Evolutionary conservation across 2,113 vertebrate genomes (phyloP).

Genomic region (Empidonax alnorum): DNA sequence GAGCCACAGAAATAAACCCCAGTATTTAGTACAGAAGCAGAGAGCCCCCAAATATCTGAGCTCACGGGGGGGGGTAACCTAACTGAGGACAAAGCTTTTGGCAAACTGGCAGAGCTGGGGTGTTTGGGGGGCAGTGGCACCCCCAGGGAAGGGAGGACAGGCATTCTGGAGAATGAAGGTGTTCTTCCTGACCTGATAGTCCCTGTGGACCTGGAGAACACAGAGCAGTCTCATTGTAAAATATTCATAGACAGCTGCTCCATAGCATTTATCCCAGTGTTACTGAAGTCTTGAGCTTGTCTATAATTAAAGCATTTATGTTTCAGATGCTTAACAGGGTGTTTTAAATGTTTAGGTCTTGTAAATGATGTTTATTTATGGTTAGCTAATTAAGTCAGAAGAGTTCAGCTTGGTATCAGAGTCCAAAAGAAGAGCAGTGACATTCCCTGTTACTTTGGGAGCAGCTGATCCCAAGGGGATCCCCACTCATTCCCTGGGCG

Average conservation of each 20-base stretch:
- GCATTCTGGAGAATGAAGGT: not conserved
- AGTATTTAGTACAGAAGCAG: not conserved
- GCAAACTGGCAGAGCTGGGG: not conserved
- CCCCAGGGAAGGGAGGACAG: not conserved
- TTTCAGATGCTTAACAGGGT: constrained; percentile 72
- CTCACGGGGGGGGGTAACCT: not conserved
- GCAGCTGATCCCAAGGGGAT: not conserved
- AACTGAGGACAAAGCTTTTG: not conserved
- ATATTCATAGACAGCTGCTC: constrained; percentile 73
- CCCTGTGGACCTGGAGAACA: not conserved
- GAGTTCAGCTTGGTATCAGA: constrained; percentile 33
- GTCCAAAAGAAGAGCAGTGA: not conserved
- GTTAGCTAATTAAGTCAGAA: constrained; percentile 58
- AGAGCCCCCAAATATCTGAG: not conserved
- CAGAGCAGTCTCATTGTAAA: constrained; percentile 53
- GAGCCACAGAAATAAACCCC: not conserved
- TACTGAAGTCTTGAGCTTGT: constrained; percentile 64
- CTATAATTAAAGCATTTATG: constrained; percentile 75
- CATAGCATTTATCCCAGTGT: constrained; percentile 62
- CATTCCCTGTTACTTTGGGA: not conserved
- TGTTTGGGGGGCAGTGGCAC: not conserved
- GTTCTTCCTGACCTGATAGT: not conserved
- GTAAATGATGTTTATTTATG: constrained; percentile 74
- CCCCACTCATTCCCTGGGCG: not conserved
- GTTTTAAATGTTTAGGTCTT: constrained; percentile 71